A percentile compares a stretch with the other conserved stretches of the same genome.
These are phyloP conservation scores for Peromyscus californicus DNA, from an alignment of 2,113 vertebrate genomes.

Conservation along the genomic window DNA sequence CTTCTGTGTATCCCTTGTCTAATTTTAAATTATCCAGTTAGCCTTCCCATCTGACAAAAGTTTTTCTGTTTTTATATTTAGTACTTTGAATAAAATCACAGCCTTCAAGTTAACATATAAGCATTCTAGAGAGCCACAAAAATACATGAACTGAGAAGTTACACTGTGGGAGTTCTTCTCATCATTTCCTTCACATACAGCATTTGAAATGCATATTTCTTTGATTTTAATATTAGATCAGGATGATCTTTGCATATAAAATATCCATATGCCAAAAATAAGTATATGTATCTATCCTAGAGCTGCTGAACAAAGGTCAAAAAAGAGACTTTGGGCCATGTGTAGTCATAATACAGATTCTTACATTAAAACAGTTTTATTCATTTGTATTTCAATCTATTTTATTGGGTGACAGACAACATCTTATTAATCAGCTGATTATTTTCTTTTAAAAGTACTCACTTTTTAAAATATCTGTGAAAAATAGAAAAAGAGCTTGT, in stretches of 20 bases:
- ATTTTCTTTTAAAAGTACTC: conserved; percentile 26
- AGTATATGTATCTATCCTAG: not conserved
- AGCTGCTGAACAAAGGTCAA: conserved; percentile 1
- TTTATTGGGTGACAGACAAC: not conserved
- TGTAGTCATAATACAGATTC: not conserved
- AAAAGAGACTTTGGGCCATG: not conserved
- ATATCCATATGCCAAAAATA: conserved; percentile 33
- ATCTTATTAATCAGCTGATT: conserved; percentile 39
- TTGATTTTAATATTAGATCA: conserved; percentile 41
- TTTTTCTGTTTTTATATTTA: conserved; percentile 67
- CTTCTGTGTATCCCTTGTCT: conserved; percentile 29
- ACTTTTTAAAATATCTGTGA: not conserved
- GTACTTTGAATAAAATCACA: conserved; percentile 54
- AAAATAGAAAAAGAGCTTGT: conserved; percentile 40
- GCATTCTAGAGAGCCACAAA: conserved; percentile 30
- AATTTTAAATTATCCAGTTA: conserved; percentile 51
- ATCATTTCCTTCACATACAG: not conserved
- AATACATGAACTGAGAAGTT: conserved; percentile 18
- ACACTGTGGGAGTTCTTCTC: not conserved
- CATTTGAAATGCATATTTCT: conserved; percentile 31
- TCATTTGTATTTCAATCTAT: conserved; percentile 51
- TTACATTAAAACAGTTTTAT: conserved; percentile 31
- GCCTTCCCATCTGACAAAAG: not conserved
- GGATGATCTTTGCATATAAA: conserved; percentile 27
- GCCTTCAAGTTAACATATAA: not conserved